Percentiles rank a stretch among this genome's conserved stretches.
Conservation (phyloP, 2,113 vertebrate species). For the Apeltes quadracus region DNA sequence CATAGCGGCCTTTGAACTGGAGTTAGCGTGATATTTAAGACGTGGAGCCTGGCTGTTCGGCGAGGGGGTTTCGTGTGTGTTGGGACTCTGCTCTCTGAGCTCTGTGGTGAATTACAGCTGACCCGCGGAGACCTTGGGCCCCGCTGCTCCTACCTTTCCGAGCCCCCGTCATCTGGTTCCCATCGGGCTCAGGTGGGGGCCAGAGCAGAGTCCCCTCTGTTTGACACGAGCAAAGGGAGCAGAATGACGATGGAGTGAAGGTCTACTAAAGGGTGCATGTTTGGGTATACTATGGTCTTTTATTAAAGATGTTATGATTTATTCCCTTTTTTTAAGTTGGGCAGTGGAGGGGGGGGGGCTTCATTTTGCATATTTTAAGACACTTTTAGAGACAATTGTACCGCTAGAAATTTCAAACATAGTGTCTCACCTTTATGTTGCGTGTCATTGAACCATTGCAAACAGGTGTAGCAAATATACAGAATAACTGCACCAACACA, state of each 20-base stretch:
- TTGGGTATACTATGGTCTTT: background rate
- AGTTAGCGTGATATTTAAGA: conserved; percentile 73
- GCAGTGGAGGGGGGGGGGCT: background rate
- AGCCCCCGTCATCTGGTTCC: conserved; percentile 77
- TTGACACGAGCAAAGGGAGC: conserved; percentile 29
- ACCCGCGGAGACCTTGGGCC: conserved; percentile 77
- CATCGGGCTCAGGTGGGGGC: conserved; percentile 66
- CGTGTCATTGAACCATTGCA: background rate
- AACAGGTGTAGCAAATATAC: conserved; percentile 6
- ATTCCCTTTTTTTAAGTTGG: background rate
- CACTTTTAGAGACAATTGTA: background rate
- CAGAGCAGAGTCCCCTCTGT: conserved; percentile 52
- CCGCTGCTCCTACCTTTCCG: conserved; percentile 66
- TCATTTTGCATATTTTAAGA: background rate
- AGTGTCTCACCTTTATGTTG: background rate
- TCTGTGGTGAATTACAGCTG: conserved; percentile 79
- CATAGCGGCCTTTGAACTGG: conserved; percentile 68
- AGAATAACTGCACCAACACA: background rate
- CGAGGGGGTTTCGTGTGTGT: conserved; percentile 61
- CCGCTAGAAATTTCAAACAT: background rate
- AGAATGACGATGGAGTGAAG: conserved; percentile 28
- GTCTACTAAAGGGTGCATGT: conserved; percentile 21
- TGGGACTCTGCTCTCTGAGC: conserved; percentile 61
- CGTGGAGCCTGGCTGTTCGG: conserved; percentile 63
- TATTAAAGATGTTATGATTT: background rate